Percentiles rank a stretch among this genome's conserved stretches.
Conservation (phyloP, 2,113 vertebrate genomes). For the Progne subis region DNA sequence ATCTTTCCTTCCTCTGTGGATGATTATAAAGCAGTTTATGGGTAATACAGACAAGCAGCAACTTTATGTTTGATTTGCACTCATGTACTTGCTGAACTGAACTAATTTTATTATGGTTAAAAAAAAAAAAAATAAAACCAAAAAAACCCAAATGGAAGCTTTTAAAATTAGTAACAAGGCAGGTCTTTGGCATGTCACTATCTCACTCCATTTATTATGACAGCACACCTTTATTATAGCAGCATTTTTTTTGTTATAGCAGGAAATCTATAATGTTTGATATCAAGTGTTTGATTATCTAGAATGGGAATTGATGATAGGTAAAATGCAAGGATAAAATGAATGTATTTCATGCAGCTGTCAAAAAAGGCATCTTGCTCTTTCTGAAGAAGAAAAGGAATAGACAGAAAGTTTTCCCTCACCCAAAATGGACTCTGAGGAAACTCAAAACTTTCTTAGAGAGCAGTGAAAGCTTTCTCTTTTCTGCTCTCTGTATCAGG, state of each 20-base stretch:
- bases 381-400: not conserved
- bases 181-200: not conserved
- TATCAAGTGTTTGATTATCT: not conserved
- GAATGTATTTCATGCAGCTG: not conserved
- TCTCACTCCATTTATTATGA: not conserved
- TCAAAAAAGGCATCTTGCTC: not conserved
- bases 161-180: not conserved
- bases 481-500: not conserved
- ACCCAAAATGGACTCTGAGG: not conserved
- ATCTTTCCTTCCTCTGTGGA: not conserved
- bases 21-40: not conserved
- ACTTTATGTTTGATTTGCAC: not conserved
- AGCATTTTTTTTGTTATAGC: not conserved
- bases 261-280: not conserved
- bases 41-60: not conserved
- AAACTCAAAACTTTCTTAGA: not conserved
- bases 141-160: not conserved
- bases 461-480: not conserved
- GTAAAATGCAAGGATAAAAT: not conserved
- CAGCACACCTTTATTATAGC: not conserved
- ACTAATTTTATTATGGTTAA: not conserved
- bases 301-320: not conserved
- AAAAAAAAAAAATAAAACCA: not conserved
- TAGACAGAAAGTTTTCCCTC: not conserved
- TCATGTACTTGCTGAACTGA: fast-evolving